Evolutionary conservation across 2,113 vertebrate species (phyloP).

Genomic region (Melanocharis versteri): DNA sequence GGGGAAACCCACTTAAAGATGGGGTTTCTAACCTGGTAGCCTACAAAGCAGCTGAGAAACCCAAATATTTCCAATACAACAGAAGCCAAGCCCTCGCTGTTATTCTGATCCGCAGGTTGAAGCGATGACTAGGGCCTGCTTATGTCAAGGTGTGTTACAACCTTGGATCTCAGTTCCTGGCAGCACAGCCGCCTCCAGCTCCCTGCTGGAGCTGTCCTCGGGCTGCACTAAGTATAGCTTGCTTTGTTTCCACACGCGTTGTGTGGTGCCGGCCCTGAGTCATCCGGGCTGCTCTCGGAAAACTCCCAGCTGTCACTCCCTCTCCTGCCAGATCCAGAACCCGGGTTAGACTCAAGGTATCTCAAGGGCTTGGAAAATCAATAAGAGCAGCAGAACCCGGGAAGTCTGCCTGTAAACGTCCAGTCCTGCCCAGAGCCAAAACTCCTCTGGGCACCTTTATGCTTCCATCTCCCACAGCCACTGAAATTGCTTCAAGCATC

Average conservation of each 20-base stretch:
- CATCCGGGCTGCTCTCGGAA: not conserved
- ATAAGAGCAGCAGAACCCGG: not conserved
- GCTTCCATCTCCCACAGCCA: not conserved
- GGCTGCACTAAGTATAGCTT: not conserved
- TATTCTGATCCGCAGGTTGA: not conserved
- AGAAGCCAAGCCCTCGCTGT: not conserved
- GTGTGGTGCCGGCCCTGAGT: conserved; percentile 7
- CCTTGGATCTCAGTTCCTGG: not conserved
- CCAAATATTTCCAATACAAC: not conserved
- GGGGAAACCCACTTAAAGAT: not conserved
- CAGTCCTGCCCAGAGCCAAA: not conserved
- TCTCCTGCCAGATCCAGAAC: not conserved
- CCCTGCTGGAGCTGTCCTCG: not conserved
- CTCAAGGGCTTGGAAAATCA: not conserved
- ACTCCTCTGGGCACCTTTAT: not conserved
- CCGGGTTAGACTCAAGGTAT: not conserved
- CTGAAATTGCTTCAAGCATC: not conserved
- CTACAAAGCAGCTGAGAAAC: not conserved
- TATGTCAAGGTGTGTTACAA: not conserved
- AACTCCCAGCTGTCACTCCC: not conserved
- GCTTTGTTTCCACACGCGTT: not conserved
- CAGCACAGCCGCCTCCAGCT: not conserved
- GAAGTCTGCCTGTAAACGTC: not conserved
- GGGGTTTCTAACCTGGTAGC: not conserved
- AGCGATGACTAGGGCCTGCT: not conserved